Conservation (phyloP, 2,797 vertebrate genomes). For the Lithobates pipiens region DNA sequence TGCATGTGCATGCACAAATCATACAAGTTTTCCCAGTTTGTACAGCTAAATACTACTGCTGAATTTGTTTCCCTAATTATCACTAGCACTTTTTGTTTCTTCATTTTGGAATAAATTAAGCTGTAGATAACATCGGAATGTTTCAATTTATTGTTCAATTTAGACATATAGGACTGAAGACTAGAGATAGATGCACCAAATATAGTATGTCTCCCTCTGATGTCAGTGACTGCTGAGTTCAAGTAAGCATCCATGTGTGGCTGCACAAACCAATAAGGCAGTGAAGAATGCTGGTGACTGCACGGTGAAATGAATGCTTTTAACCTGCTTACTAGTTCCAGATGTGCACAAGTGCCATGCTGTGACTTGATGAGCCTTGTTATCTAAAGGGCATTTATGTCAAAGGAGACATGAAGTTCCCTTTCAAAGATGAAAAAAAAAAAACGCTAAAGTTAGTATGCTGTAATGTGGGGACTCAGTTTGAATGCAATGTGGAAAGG, state of each 20-base stretch:
- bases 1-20: no score
- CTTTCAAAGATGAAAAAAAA: constrained; percentile 2
- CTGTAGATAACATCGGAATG: background rate
- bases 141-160: background rate
- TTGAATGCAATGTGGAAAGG: background rate
- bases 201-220: background rate
- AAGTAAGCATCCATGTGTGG: constrained; percentile 3
- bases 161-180: background rate
- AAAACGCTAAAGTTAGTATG: background rate
- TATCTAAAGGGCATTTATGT: constrained; percentile 49
- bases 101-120: background rate
- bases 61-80: background rate
- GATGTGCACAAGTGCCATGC: constrained; percentile 41
- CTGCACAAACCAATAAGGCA: constrained; percentile 33
- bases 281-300: constrained; percentile 42
- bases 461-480: background rate
- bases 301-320: constrained; percentile 46
- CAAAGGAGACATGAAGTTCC: constrained; percentile 45
- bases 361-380: constrained; percentile 51
- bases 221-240: background rate
- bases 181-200: background rate
- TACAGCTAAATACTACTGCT: no score
- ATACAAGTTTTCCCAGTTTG: background rate
- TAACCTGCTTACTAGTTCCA: constrained; percentile 45
- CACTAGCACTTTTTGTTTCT: background rate